These are phyloP conservation scores for Misgurnus anguillicaudatus DNA, from an alignment of 2,113 vertebrate species.

Conservation along the genomic window DNA sequence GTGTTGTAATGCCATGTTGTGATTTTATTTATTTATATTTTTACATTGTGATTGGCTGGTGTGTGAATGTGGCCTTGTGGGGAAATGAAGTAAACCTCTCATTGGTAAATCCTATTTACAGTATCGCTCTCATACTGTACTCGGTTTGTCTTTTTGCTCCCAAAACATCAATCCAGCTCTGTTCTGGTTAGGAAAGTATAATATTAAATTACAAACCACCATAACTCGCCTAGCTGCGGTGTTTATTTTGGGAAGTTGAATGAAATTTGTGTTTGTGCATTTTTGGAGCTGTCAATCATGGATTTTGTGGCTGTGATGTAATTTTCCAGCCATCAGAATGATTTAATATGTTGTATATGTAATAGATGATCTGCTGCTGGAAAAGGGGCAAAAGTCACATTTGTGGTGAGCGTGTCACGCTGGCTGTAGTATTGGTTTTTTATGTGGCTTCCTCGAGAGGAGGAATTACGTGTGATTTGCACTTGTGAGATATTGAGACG, in stretches of 20 bases:
- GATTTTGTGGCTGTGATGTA: not conserved
- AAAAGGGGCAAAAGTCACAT: not conserved
- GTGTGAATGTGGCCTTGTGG: slow-evolving; percentile 1
- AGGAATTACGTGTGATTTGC: slow-evolving; percentile 46
- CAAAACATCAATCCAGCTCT: not conserved
- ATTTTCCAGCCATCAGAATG: not conserved
- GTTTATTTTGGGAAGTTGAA: not conserved
- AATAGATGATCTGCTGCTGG: not conserved
- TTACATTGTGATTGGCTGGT: not conserved
- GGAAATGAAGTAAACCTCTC: not conserved
- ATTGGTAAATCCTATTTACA: slow-evolving; percentile 20
- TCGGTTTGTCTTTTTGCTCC: not conserved
- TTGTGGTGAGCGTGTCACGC: not conserved
- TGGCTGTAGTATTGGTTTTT: slow-evolving; percentile 46
- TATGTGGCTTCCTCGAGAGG: slow-evolving; percentile 39
- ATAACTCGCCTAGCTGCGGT: not conserved
- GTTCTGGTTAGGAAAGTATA: slow-evolving; percentile 7
- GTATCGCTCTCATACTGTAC: not conserved
- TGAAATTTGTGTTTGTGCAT: not conserved
- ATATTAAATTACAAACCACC: not conserved
- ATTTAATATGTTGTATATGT: not conserved
- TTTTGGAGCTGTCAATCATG: not conserved
- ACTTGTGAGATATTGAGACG: slow-evolving; percentile 52
- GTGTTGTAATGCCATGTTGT: slow-evolving; percentile 3
- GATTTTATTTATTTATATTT: not conserved